These are phyloP conservation scores for Tylochromis polylepis DNA, from an alignment of 2,113 vertebrate genomes.

Conservation along the genomic window DNA sequence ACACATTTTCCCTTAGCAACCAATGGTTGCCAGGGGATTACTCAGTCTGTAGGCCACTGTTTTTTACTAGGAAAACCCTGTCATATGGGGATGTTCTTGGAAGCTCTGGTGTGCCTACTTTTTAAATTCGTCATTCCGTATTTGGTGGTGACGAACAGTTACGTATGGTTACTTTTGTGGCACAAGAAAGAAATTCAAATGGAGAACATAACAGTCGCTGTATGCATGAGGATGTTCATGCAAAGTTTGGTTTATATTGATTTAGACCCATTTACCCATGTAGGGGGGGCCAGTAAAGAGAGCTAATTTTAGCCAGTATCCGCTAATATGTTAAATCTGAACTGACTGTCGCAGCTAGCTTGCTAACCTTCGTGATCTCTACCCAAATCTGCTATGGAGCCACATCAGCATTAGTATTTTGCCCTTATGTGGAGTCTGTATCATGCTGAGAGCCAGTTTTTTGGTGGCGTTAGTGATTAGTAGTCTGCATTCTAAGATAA, in stretches of 20 bases:
- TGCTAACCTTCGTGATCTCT: not conserved
- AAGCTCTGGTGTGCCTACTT: not conserved
- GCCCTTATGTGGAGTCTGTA: not conserved
- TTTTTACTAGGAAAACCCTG: not conserved
- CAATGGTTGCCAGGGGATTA: too few relatives aligned
- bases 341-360: not conserved
- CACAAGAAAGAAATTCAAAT: not conserved
- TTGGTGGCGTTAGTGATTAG: not conserved
- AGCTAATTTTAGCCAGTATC: not conserved
- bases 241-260: not conserved
- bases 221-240: not conserved
- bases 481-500: not conserved
- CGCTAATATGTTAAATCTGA: not conserved
- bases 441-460: not conserved
- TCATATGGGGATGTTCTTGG: not conserved
- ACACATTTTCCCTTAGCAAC: not conserved
- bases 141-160: not conserved
- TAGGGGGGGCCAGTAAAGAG: too few relatives aligned
- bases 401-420: not conserved
- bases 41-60: not conserved
- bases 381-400: not conserved
- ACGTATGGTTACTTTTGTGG: not conserved
- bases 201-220: not conserved
- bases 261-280: too few relatives aligned
- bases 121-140: not conserved